These are phyloP conservation scores for Acrocephalus kingi DNA, from an alignment of 2,113 vertebrate genomes.

Conservation along the genomic window DNA sequence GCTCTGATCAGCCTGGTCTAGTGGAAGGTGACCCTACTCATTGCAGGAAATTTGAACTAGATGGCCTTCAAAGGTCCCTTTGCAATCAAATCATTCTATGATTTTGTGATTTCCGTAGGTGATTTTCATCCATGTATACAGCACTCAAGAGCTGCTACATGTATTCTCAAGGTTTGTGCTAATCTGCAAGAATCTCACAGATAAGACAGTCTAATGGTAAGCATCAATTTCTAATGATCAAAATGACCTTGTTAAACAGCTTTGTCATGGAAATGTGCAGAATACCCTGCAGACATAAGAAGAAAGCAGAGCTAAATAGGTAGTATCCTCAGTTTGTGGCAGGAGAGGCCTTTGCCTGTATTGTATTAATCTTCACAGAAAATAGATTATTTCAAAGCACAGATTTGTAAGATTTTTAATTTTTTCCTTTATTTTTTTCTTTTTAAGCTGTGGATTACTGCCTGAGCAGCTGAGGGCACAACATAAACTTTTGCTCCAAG, in stretches of 20 bases:
- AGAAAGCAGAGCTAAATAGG: not conserved
- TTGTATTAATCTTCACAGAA: not conserved
- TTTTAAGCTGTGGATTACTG: not conserved
- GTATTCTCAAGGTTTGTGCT: not conserved
- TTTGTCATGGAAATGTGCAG: not conserved
- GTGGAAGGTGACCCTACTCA: not conserved
- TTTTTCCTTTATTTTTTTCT: rapidly evolving
- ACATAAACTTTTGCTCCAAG: not conserved
- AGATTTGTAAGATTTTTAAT: not conserved
- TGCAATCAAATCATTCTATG: not conserved
- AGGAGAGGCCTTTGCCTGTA: not conserved
- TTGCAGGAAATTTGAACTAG: not conserved
- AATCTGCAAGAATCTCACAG: not conserved
- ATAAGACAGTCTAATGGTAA: not conserved
- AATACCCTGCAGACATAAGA: not conserved
- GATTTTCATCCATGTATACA: not conserved
- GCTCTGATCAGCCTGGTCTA: not conserved
- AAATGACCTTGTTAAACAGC: not conserved
- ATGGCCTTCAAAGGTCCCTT: not conserved
- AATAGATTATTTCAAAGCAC: not conserved
- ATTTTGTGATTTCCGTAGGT: not conserved
- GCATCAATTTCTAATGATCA: not conserved
- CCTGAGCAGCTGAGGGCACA: not conserved
- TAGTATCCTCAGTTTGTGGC: not conserved
- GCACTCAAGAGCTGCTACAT: not conserved